Conservation (phyloP, 30 jellyfish, hydroid and myxozoan genomes). For the Hydractinia symbiolongicarpus region DNA sequence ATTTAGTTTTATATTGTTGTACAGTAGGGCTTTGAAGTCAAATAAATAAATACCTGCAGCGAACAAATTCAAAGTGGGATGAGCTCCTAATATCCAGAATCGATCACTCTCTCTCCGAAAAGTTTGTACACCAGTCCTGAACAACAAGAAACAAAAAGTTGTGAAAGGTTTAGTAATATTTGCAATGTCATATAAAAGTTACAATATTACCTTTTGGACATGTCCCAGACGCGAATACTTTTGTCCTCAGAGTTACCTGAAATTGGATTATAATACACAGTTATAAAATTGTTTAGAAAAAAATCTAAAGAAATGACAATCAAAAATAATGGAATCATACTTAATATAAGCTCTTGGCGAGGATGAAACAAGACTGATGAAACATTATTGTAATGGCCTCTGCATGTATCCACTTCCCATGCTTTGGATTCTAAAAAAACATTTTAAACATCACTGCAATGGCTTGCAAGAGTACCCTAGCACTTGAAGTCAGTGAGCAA, state of each 20-base stretch:
- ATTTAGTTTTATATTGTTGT: neutral
- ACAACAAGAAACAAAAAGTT: neutral
- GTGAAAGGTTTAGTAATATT: neutral
- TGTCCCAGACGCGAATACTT: slow-evolving; percentile 96
- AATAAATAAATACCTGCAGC: slow-evolving; percentile 66
- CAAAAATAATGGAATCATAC: slow-evolving; percentile 31
- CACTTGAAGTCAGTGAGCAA: neutral
- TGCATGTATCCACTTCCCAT: slow-evolving; percentile 95
- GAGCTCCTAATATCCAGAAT: slow-evolving; percentile 92
- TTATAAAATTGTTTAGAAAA: neutral
- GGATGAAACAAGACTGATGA: slow-evolving; percentile 90
- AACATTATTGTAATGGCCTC: slow-evolving; percentile 97
- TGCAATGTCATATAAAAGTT: no score
- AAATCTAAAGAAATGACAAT: neutral
- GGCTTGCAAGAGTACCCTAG: neutral
- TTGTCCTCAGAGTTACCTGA: slow-evolving; percentile 95
- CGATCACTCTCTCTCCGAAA: slow-evolving; percentile 92
- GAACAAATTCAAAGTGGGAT: slow-evolving; percentile 79
- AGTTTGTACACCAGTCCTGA: slow-evolving; percentile 88
- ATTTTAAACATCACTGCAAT: neutral
- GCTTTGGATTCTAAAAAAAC: slow-evolving; percentile 70
- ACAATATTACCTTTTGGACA: slow-evolving; percentile 70
- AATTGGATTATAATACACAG: neutral
- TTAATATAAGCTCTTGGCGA: slow-evolving; percentile 78
- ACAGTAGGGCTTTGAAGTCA: neutral